Base-by-base conservation (phyloP, 2,888 invertebrate species). In the Pachliopta kotzebuea region DNA sequence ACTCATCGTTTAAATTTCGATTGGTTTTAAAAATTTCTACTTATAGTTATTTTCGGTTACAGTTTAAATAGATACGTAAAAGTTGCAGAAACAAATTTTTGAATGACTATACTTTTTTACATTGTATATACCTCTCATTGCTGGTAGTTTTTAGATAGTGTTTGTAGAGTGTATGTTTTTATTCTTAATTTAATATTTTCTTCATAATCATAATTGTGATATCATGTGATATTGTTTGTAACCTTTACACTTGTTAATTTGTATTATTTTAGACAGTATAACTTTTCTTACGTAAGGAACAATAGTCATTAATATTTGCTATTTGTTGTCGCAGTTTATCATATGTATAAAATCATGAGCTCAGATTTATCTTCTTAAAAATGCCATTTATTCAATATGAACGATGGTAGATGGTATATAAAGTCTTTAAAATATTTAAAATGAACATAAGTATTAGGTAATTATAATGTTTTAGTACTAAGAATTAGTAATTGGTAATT, bases 291-390 rank as follows among this genome's bases (percentile, higher is more conserved):
- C 45, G n/a, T 45, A 45, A 45, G 42, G 37, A 56, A 56, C 56
- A 37, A 42, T 42, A 42, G 56, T 56, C 56, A 23, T 37, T 42
- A 56, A 56, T 56, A 42, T 31, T 42, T 21, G 21, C 23, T 56
- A 23, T 18, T 23, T 18, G 4, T 42, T 3, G 20, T 42, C 18
- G 20, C 42, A 14, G 1, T 17, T 20, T 17, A 14, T 42, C 20
- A 23, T 21, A 14, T 18, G 23, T 18, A 56, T 6, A 45, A 45
- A 45, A n/a, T n/a, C 18, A n/a, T 6, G 6, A 45, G 45, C 37
- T 37, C 37, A 45, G n/a, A 45, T 45, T n/a, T 45, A 45, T 45
- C 18, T 45, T 45, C n/a, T 45, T 1, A 45, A 45, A 1, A 18
- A 45, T 18, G n/a, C 7, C 45, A 18, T 6, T n/a, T 45, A 45